Evolutionary conservation across 2,113 vertebrate genomes (phyloP), one percentile per base, ranked within the genome.

Genomic region (Neopipo cinnamomea): DNA sequence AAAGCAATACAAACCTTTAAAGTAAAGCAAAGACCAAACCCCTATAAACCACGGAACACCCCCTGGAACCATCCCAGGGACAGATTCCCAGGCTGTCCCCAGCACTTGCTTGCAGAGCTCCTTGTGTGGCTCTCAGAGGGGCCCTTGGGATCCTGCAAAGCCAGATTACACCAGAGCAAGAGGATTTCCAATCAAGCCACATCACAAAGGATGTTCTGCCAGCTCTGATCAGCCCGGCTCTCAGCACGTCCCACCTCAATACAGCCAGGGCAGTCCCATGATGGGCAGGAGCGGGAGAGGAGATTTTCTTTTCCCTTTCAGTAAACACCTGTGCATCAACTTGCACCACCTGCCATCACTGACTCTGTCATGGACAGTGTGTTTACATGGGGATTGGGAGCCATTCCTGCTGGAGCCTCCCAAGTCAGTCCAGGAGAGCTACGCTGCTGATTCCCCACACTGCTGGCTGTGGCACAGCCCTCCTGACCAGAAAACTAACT

Each of bases 351-450:
- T 35, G n/a, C 13, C 30, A 11, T 3, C 8, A 0, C 24, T 7
- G 66, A 3, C 28, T 28, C 24, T 52, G 6, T 17, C 42, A 18
- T 0, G 0, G 59, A 2, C 61, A 37, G 27, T 1, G 22, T 39
- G 6, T 10, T 33, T 15, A 0, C 2, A 0, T 3, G 6, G 5
- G 70, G 21, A 19, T 4, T 12, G 24, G 5, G 39, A 42, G 46
- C 25, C 4, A 3, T 18, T 31, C 58, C 72, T 2, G 8, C 44
- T 42, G 72, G 25, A 59, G 39, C 46, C 35, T 23, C 27, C 30
- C 47, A 11, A 0, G 12, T 0, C 22, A 37, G 19, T 4, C 35
- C 30, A 16, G 62, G 44, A 42, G 35, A 66, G 46, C 74, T 8
- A 13, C 50, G 5, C 12, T 35, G 15, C 24, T 0, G 14, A 55